Evolutionary conservation across 2,888 invertebrate genomes (phyloP).

Genomic region (Archips xylosteana): DNA sequence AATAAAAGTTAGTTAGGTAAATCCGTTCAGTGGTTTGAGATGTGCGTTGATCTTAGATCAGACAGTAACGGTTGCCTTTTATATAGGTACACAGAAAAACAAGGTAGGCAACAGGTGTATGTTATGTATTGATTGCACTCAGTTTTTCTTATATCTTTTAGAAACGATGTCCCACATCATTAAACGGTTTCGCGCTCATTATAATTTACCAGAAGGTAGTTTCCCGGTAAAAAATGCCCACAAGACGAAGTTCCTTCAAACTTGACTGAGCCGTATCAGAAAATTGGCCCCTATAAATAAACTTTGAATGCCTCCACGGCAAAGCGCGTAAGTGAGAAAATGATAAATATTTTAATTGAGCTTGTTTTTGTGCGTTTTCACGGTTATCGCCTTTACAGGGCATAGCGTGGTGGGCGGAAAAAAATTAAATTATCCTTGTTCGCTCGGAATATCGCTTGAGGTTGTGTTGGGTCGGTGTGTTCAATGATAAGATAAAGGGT

Average conservation of each 20-base stretch:
- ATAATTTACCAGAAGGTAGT: background rate
- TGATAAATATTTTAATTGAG: conserved; percentile 57
- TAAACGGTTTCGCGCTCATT: background rate
- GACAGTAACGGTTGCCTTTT: too few relatives aligned
- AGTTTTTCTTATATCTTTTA: too few relatives aligned
- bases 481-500: background rate
- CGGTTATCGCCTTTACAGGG: conserved; percentile 46
- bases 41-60: too few relatives aligned
- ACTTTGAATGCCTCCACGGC: conserved; percentile 41
- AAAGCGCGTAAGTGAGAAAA: conserved; percentile 51
- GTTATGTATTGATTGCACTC: too few relatives aligned
- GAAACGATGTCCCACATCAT: background rate
- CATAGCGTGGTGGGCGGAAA: conserved; percentile 18
- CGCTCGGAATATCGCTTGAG: background rate
- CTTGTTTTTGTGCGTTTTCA: conserved; percentile 52
- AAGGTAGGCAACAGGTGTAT: too few relatives aligned
- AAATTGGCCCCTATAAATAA: conserved; percentile 45
- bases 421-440: conserved; percentile 25
- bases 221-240: background rate
- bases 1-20: too few relatives aligned
- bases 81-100: too few relatives aligned
- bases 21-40: too few relatives aligned
- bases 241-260: background rate
- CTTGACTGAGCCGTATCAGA: conserved; percentile 29
- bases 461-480: background rate